Conservation (phyloP, 2,888 invertebrate genomes). For the Odontothrips loti region DNA sequence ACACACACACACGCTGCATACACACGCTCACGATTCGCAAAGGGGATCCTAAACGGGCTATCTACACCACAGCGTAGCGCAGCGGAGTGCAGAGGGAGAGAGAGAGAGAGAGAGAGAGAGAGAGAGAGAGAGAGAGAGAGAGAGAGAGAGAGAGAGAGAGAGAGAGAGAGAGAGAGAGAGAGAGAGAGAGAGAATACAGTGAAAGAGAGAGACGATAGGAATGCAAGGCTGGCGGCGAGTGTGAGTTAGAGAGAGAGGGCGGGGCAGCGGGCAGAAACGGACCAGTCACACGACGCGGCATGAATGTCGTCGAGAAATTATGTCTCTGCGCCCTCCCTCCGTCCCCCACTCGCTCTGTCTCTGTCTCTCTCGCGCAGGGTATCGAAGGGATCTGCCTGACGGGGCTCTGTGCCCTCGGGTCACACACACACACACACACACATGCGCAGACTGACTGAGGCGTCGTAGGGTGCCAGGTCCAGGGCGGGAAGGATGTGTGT, state of each 20-base stretch:
- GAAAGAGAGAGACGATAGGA: neutral
- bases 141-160: too few relatives aligned
- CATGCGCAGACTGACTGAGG: neutral
- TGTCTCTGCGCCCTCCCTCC: neutral
- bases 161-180: too few relatives aligned
- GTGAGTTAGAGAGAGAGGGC: neutral
- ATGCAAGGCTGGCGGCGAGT: neutral
- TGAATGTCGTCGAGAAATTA: neutral
- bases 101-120: neutral
- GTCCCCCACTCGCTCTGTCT: neutral
- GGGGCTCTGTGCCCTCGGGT: neutral
- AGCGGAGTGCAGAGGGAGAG: neutral
- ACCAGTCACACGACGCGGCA: neutral
- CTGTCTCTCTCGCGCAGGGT: neutral
- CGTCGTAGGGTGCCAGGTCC: too few relatives aligned
- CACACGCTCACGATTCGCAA: too few relatives aligned
- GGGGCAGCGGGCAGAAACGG: neutral
- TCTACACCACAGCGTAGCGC: too few relatives aligned
- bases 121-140: neutral
- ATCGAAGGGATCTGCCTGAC: neutral
- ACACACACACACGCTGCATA: too few relatives aligned
- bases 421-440: neutral
- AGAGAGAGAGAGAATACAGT: neutral
- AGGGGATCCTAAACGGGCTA: too few relatives aligned
- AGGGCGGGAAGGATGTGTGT: too few relatives aligned